Evolutionary conservation across 2,797 vertebrate genomes (phyloP).

Genomic region (Philypnodon macrostomus): DNA sequence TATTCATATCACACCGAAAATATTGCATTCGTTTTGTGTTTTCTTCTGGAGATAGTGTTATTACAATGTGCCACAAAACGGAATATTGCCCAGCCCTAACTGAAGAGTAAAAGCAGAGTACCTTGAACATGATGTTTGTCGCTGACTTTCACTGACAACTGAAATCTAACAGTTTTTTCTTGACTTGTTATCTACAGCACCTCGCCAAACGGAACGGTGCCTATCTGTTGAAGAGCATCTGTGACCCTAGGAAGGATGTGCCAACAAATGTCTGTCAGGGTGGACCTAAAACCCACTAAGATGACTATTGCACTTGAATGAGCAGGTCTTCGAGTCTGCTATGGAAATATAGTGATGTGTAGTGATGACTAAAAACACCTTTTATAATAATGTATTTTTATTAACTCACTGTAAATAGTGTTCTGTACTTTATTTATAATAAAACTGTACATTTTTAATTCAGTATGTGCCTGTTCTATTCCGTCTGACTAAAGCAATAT

Average conservation of each 20-base stretch:
- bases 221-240: slow-evolving; percentile 31
- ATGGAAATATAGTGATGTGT: background rate
- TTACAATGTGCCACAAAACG: too few relatives aligned
- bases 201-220: slow-evolving; percentile 25
- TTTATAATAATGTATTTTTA: slow-evolving; percentile 28
- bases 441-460: slow-evolving; percentile 14
- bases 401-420: slow-evolving; percentile 40
- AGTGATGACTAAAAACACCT: slow-evolving; percentile 36
- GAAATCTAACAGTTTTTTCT: slow-evolving; percentile 14
- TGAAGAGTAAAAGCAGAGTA: too few relatives aligned
- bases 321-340: slow-evolving; percentile 3
- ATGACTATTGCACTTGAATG: slow-evolving; percentile 31
- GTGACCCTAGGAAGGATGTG: slow-evolving; percentile 23
- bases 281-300: background rate
- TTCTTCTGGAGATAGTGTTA: too few relatives aligned
- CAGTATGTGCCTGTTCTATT: background rate
- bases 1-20: too few relatives aligned
- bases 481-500: background rate
- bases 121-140: background rate
- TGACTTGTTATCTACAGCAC: slow-evolving; percentile 30
- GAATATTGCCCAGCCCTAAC: too few relatives aligned
- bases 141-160: background rate
- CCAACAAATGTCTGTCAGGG: slow-evolving; percentile 4
- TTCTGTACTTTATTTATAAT: slow-evolving; percentile 53
- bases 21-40: too few relatives aligned